A percentile compares a stretch with the other conserved stretches of the same genome.
phyloP scores from a whole-genome alignment of 1,140 invertebrate genomes.

The Thaumatotibia leucotreta region DNA sequence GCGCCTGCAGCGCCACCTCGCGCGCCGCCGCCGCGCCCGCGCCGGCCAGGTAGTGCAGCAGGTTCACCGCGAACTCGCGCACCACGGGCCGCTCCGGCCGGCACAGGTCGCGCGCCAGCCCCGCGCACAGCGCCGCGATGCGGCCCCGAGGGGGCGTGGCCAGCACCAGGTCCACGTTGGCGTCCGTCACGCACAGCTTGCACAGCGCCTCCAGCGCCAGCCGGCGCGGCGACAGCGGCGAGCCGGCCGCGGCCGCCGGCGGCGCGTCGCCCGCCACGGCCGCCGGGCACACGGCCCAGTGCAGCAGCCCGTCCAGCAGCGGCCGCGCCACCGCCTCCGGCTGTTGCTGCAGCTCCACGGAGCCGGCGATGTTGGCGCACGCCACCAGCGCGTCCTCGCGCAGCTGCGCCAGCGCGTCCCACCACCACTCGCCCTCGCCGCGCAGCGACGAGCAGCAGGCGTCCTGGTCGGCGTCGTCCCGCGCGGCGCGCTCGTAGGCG shows the following conservation, averaged over 20 bases:
- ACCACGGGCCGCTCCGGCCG: constrained; percentile 91
- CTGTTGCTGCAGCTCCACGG: constrained; percentile 91
- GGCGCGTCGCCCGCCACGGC: constrained; percentile 96
- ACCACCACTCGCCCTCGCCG: constrained; percentile 93
- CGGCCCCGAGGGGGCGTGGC: constrained; percentile 96
- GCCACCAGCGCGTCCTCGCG: constrained; percentile 96
- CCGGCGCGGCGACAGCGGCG: constrained; percentile 93
- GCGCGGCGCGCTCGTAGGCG: constrained; percentile 88
- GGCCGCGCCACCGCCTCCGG: constrained; percentile 95
- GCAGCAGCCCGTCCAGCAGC: constrained; percentile 93
- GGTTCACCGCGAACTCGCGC: constrained; percentile 96
- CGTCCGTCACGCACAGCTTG: constrained; percentile 97
- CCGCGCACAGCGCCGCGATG: constrained; percentile 91
- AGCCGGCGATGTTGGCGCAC: constrained; percentile 94
- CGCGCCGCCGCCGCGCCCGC: constrained; percentile 94
- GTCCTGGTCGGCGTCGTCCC: constrained; percentile 86
- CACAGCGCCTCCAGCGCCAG: constrained; percentile 97
- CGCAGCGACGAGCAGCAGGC: constrained; percentile 87
- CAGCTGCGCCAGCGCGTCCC: constrained; percentile 94
- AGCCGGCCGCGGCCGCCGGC: constrained; percentile 84
- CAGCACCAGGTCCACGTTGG: constrained; percentile 97
- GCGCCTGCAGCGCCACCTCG: constrained; percentile 91
- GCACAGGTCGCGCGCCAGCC: constrained; percentile 91
- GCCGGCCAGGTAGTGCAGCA: constrained; percentile 94
- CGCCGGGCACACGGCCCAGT: constrained; percentile 97